Evolutionary conservation across 2,888 invertebrate species (phyloP).

Genomic region (Electrophaes corylata): DNA sequence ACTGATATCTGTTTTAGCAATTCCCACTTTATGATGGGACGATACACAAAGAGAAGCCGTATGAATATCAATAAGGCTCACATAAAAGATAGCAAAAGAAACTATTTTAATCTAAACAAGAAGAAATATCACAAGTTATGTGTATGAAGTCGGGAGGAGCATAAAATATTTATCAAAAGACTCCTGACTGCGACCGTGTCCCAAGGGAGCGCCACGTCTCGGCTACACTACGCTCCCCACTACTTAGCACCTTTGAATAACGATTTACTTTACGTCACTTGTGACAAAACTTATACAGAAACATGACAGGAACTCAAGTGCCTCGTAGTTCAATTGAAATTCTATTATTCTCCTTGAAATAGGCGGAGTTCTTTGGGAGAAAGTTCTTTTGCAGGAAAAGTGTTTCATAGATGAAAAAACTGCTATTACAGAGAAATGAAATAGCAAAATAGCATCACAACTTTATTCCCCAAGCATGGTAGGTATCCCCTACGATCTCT

Average conservation of each 20-base stretch:
- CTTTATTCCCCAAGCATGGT: no score
- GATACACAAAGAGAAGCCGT: slow-evolving; percentile 48
- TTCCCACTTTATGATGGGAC: slow-evolving; percentile 43
- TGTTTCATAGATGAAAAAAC: no score
- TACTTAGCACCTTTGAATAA: slow-evolving; percentile 70
- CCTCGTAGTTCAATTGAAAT: slow-evolving; percentile 29
- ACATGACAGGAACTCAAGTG: slow-evolving; percentile 28
- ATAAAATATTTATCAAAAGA: slow-evolving; percentile 84
- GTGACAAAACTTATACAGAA: slow-evolving; percentile 40
- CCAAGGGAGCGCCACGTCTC: slow-evolving; percentile 54
- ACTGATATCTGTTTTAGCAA: slow-evolving; percentile 33
- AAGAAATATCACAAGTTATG: slow-evolving; percentile 63
- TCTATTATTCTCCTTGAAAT: slow-evolving; percentile 20
- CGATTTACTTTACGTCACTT: slow-evolving; percentile 51
- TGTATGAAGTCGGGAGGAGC: slow-evolving; percentile 66
- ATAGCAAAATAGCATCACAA: no score
- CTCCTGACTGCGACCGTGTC: slow-evolving; percentile 64
- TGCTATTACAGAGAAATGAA: no score
- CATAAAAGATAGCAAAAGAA: slow-evolving; percentile 55
- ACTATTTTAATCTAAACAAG: slow-evolving; percentile 67
- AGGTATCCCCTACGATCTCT: no score
- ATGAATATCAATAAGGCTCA: slow-evolving; percentile 61
- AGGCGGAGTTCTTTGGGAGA: slow-evolving; percentile 6
- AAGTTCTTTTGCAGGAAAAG: not conserved
- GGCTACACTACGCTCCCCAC: slow-evolving; percentile 56